phyloP scores from a whole-genome alignment of 2,797 vertebrate genomes.

The Todus mexicanus region DNA sequence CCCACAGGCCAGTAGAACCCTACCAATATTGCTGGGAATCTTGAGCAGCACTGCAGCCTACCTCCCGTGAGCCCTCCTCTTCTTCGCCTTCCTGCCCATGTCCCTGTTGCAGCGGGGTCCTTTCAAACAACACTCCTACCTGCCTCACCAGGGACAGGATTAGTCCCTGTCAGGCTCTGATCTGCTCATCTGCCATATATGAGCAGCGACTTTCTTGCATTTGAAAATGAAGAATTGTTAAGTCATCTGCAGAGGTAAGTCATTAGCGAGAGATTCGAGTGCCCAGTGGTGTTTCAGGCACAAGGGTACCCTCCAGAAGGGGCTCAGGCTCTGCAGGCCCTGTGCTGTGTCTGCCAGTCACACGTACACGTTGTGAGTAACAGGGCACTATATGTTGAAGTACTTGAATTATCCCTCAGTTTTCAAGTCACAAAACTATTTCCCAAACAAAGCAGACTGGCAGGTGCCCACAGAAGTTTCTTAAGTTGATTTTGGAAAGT shows the following conservation, averaged over 20 bases:
- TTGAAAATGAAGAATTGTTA: background rate
- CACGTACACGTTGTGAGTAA: rapidly evolving
- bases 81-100: background rate
- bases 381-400: background rate
- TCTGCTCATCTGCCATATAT: background rate
- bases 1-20: background rate
- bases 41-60: background rate
- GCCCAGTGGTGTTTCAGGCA: background rate
- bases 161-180: background rate
- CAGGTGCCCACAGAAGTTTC: background rate
- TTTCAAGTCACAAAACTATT: background rate
- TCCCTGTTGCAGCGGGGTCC: rapidly evolving
- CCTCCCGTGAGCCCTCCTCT: rapidly evolving
- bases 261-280: background rate
- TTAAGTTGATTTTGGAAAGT: background rate
- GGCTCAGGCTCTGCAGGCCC: background rate
- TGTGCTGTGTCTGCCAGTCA: background rate
- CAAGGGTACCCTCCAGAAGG: background rate
- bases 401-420: background rate
- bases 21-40: rapidly evolving
- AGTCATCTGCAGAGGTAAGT: background rate
- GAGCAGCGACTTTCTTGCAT: background rate
- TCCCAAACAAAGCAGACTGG: background rate
- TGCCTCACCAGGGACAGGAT: background rate
- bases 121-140: rapidly evolving